Evolutionary conservation across 2,888 invertebrate species (phyloP).

Genomic region (Callinectes sapidus): DNA sequence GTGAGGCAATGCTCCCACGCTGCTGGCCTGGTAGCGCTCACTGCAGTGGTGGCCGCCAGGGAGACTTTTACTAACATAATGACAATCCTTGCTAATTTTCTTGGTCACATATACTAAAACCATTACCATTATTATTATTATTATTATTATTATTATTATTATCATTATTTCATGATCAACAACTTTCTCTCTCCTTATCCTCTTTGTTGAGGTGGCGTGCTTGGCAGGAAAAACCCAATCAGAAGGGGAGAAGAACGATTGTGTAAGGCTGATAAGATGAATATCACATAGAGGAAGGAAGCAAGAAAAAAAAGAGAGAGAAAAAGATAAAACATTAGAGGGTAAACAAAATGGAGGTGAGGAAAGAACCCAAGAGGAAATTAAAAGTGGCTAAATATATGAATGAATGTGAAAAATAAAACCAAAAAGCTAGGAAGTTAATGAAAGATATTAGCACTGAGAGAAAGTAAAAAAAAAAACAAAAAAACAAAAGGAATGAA

Average conservation of each 20-base stretch:
- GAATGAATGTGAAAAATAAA: not conserved
- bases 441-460: not conserved
- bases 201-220: not conserved
- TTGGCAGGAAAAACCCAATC: not conserved
- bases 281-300: not conserved
- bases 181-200: not conserved
- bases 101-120: not conserved
- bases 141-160: not conserved
- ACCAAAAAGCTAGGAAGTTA: not conserved
- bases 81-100: not conserved
- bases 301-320: not conserved
- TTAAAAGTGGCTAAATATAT: not conserved
- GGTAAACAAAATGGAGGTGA: not conserved
- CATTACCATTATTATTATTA: not conserved
- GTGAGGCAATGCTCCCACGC: slow-evolving; percentile 15
- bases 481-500: not conserved
- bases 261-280: not conserved
- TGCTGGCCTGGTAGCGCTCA: not conserved
- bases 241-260: not conserved
- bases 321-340: not conserved
- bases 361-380: not conserved
- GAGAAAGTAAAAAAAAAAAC: not conserved
- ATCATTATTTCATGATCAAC: not conserved
- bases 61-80: not conserved
- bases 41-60: not conserved